These are phyloP conservation scores for Thymelicus acteon DNA, from an alignment of 2,888 invertebrate genomes.

Conservation along the genomic window DNA sequence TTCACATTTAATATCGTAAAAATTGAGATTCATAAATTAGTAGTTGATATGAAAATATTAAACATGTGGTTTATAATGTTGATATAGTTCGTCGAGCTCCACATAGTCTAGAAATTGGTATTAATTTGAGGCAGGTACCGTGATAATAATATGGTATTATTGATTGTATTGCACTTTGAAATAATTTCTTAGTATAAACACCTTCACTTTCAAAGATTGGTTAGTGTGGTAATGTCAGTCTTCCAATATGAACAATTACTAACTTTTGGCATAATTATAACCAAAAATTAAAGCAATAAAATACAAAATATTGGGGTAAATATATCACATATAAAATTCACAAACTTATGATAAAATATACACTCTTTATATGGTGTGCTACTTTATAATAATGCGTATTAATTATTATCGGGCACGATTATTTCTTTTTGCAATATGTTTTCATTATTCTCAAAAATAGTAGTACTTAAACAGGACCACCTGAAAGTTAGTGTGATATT, in stretches of 20 bases:
- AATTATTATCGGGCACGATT: constrained; percentile 58
- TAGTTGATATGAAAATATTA: constrained; percentile 50
- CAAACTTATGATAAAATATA: constrained; percentile 23
- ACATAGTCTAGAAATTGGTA: constrained; percentile 39
- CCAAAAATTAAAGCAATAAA: constrained; percentile 26
- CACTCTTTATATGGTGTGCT: constrained; percentile 16
- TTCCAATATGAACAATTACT: constrained; percentile 38
- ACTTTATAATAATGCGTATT: constrained; percentile 15
- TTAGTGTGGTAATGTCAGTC: constrained; percentile 38
- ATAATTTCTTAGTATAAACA: constrained; percentile 65
- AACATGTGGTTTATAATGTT: constrained; percentile 47
- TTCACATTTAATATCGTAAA: constrained; percentile 74
- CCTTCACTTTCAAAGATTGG: constrained; percentile 18
- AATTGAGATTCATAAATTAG: constrained; percentile 71
- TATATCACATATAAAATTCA: constrained; percentile 11
- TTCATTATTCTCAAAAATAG: constrained; percentile 55
- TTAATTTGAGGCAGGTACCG: constrained; percentile 44
- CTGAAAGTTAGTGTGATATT: constrained; percentile 78
- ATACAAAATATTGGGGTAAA: constrained; percentile 10
- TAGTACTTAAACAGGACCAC: constrained; percentile 80
- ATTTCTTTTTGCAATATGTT: constrained; percentile 61
- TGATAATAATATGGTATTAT: constrained; percentile 63
- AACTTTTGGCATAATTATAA: constrained; percentile 27
- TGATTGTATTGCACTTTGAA: constrained; percentile 58
- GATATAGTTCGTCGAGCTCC: constrained; percentile 38